Conservation (phyloP, 2,797 vertebrate species). For the Champsocephalus gunnari region DNA sequence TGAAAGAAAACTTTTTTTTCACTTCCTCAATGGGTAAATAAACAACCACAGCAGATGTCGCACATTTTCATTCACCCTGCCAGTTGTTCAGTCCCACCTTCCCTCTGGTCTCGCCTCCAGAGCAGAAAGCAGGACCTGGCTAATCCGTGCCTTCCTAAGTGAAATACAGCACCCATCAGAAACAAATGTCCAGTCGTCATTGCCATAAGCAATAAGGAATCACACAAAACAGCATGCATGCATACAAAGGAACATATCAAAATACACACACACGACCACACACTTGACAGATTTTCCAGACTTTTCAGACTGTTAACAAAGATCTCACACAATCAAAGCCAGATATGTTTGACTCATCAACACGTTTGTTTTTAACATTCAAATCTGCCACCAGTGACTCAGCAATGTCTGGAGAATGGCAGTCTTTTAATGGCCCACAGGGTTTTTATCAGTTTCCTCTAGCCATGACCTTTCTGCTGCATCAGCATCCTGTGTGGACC, state of each 20-base stretch:
- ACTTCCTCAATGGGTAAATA: slow-evolving; percentile 70
- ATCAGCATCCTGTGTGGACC: slow-evolving; percentile 38
- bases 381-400: slow-evolving; percentile 77
- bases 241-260: slow-evolving; percentile 31
- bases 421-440: slow-evolving; percentile 51
- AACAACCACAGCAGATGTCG: slow-evolving; percentile 71
- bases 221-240: slow-evolving; percentile 12
- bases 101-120: slow-evolving; percentile 38
- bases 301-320: slow-evolving; percentile 27
- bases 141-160: slow-evolving; percentile 18
- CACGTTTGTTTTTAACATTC: slow-evolving; percentile 69
- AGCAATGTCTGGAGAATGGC: slow-evolving; percentile 72
- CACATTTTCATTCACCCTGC: slow-evolving; percentile 32
- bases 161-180: slow-evolving; percentile 23
- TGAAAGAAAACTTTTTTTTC: slow-evolving; percentile 64
- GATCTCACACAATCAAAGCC: slow-evolving; percentile 28
- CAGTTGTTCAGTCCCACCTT: slow-evolving; percentile 26
- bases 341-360: slow-evolving; percentile 68
- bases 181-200: slow-evolving; percentile 36
- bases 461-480: slow-evolving; percentile 44
- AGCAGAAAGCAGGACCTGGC: slow-evolving; percentile 42
- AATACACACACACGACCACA: slow-evolving; percentile 8
- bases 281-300: slow-evolving; percentile 22
- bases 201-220: slow-evolving; percentile 32
- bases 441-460: slow-evolving; percentile 42